A percentile compares a stretch with the other conserved stretches of the same genome.
Conservation (phyloP, 2,888 invertebrate species). For the Tortrix viridana region DNA sequence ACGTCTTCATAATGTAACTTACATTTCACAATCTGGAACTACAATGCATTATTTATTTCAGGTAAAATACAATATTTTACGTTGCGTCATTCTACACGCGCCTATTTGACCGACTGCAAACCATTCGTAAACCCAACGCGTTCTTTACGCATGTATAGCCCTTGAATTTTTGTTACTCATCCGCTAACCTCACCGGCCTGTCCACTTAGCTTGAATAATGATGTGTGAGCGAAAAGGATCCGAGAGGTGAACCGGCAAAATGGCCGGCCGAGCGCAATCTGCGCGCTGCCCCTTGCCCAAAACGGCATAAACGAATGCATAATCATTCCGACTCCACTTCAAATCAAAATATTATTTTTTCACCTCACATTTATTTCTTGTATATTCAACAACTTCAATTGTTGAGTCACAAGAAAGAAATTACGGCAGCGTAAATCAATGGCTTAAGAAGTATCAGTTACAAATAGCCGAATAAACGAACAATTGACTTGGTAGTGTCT, state of each 20-base stretch:
- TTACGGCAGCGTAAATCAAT: too few species aligned
- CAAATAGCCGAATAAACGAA: too few species aligned
- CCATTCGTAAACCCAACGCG: constrained; percentile 13
- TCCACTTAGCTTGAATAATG: constrained; percentile 81
- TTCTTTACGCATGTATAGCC: constrained; percentile 41
- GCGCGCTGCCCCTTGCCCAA: constrained; percentile 10
- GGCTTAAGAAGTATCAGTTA: too few species aligned
- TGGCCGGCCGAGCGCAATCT: constrained; percentile 52
- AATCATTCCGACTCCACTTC: constrained; percentile 14
- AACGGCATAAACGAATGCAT: constrained; percentile 12
- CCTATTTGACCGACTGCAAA: not conserved
- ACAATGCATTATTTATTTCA: too few species aligned
- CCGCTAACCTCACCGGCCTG: constrained; percentile 70
- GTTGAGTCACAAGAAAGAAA: too few species aligned
- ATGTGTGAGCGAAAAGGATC: constrained; percentile 71
- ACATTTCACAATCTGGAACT: too few species aligned
- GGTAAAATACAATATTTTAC: not conserved
- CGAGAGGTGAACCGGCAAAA: constrained; percentile 66
- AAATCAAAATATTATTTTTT: not conserved
- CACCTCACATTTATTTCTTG: not conserved
- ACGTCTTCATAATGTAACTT: too few species aligned
- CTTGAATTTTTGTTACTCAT: constrained; percentile 72
- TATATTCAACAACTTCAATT: not conserved
- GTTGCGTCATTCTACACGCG: not conserved
- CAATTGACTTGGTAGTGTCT: too few species aligned